phyloP scores from a whole-genome alignment of 2,113 vertebrate genomes.

The Lamprotornis superbus region DNA sequence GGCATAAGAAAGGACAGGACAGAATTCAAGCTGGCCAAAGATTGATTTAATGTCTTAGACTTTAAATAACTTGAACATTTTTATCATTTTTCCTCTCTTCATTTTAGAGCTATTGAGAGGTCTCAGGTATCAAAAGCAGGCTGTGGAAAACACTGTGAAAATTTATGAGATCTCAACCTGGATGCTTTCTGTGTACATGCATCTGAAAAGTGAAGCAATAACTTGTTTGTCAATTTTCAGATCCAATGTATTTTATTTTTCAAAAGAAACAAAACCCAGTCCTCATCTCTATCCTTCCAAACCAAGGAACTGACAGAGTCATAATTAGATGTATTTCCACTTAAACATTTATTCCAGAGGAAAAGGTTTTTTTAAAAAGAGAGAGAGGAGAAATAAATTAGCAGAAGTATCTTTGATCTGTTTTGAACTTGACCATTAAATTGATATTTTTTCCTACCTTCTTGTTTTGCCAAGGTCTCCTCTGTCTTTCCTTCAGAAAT shows the following conservation, averaged over 20 bases:
- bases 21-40: neutral
- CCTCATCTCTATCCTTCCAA: neutral
- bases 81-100: neutral
- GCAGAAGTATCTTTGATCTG: neutral
- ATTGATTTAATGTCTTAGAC: neutral
- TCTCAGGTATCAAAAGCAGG: neutral
- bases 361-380: neutral
- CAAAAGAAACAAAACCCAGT: neutral
- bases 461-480: neutral
- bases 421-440: neutral
- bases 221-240: neutral
- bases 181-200: neutral
- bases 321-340: neutral
- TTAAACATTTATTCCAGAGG: neutral
- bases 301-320: neutral
- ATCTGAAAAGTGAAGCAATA: neutral
- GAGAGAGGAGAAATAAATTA: neutral
- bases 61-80: neutral
- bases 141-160: neutral
- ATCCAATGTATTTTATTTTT: neutral
- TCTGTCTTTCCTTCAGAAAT: slow-evolving; percentile 11
- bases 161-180: neutral
- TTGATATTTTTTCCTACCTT: slow-evolving; percentile 14
- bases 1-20: accelerated
- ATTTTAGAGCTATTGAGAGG: neutral